Evolutionary conservation across 2,888 invertebrate species (phyloP).

Genomic region (Sarcophaga caerulescens): DNA sequence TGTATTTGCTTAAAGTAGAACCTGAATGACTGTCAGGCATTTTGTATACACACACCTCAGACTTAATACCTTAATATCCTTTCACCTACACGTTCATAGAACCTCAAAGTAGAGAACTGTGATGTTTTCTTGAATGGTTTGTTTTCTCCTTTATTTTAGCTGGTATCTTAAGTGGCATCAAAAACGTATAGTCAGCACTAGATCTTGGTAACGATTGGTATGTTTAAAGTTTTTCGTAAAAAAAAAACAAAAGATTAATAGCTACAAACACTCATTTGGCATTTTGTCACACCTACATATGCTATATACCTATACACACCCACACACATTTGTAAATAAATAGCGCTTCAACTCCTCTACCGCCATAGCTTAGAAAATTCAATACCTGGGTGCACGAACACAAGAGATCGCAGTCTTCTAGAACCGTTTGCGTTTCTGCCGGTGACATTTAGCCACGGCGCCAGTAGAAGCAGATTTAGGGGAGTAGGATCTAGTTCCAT

Average conservation of each 20-base stretch:
- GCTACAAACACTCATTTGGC: not conserved
- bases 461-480: no score
- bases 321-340: not conserved
- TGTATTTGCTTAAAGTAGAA: no score
- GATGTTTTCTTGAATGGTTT: not conserved
- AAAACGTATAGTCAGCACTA: conserved; percentile 16
- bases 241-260: not conserved
- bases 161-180: conserved; percentile 35
- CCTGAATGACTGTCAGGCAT: no score
- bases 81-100: not conserved
- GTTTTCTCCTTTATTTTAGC: not conserved
- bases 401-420: no score
- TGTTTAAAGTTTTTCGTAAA: conserved; percentile 12
- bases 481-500: no score
- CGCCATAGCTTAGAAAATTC: no score
- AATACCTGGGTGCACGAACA: no score
- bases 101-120: not conserved
- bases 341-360: no score
- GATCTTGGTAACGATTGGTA: conserved; percentile 41
- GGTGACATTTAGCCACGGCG: no score
- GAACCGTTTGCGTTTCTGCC: no score
- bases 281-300: conserved; percentile 3
- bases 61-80: no score
- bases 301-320: not conserved
- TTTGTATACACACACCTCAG: no score